phyloP scores from a whole-genome alignment of 1,140 invertebrate species.

The Procambarus clarkii region DNA sequence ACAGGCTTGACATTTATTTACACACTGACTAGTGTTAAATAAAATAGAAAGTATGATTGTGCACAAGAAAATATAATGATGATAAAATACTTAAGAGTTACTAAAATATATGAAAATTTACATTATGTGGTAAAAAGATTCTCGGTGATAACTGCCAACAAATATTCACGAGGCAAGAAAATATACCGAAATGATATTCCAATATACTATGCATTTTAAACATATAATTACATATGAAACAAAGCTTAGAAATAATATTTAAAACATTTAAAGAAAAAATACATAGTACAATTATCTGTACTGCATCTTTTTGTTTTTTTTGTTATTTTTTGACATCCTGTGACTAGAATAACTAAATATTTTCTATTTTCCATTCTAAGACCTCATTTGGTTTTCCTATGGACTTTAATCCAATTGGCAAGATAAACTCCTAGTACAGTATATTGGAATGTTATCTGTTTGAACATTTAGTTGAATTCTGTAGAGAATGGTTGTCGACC shows the following conservation, averaged over 20 bases:
- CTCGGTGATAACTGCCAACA: conserved; percentile 2
- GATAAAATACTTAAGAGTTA: conserved; percentile 39
- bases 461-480: background rate
- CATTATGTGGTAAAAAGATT: conserved; percentile 30
- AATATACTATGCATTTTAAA: background rate
- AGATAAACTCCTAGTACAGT: background rate
- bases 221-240: background rate
- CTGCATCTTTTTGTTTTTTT: background rate
- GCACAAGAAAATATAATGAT: conserved; percentile 50
- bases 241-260: background rate
- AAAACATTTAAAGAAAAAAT: background rate
- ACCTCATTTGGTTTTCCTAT: background rate
- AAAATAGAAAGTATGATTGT: conserved; percentile 62
- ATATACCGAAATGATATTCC: background rate
- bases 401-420: background rate
- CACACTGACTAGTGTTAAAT: conserved; percentile 65
- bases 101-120: conserved; percentile 55
- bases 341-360: conserved; percentile 46
- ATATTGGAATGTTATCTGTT: background rate
- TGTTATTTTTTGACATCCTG: background rate
- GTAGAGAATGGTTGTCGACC: background rate
- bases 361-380: background rate
- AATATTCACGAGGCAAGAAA: background rate
- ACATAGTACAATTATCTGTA: background rate
- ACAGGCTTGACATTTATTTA: conserved; percentile 42